These are phyloP conservation scores for Phodopus roborovskii DNA, from an alignment of 2,113 vertebrate genomes.

Conservation along the genomic window DNA sequence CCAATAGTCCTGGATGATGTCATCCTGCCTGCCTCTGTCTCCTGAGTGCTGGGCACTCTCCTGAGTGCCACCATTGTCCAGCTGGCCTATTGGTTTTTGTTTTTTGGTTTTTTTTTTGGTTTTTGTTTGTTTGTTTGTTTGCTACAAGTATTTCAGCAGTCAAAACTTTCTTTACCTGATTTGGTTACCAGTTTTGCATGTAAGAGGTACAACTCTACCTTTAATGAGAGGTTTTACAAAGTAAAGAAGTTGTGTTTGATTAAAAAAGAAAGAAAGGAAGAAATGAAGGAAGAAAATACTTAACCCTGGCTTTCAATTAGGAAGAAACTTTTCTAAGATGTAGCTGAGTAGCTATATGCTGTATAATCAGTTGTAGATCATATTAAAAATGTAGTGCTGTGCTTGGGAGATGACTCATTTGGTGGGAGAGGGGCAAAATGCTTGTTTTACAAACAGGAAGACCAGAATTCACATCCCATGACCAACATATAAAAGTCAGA, in stretches of 20 bases:
- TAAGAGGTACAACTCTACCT: constrained; percentile 39
- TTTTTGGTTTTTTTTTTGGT: no score
- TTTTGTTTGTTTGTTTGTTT: no score
- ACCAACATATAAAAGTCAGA: background rate
- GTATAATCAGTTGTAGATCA: background rate
- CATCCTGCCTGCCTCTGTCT: no score
- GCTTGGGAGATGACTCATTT: background rate
- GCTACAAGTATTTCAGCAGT: constrained; percentile 51
- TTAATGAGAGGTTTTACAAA: constrained; percentile 52
- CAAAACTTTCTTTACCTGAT: background rate
- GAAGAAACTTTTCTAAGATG: background rate
- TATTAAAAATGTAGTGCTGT: background rate
- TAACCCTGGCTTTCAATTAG: background rate
- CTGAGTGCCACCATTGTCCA: no score
- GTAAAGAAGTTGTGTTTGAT: constrained; percentile 60
- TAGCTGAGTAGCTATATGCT: background rate
- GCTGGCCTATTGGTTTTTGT: no score
- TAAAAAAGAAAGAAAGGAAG: background rate
- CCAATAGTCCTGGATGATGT: no score
- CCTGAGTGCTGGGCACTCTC: no score
- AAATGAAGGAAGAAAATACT: no score
- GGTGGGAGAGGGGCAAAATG: background rate
- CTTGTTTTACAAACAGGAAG: background rate
- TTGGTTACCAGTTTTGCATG: constrained; percentile 27
- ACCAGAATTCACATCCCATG: background rate